Conservation (phyloP, 2,888 invertebrate genomes). For the Lysandra bellargus region DNA sequence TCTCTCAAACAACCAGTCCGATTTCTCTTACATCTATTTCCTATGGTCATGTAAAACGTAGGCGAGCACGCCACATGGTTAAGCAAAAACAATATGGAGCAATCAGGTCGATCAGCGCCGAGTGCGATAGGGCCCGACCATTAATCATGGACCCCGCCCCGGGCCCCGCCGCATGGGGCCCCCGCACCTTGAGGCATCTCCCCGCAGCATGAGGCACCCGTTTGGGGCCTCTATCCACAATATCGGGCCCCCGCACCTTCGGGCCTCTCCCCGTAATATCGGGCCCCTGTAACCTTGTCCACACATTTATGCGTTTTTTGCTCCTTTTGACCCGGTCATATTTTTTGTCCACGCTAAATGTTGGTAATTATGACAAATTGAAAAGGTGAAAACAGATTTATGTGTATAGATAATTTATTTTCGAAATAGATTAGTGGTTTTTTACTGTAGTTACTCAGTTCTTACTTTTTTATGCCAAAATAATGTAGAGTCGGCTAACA, state of each 20-base stretch:
- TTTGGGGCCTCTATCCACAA: slow-evolving; percentile 32
- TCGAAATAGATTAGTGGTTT: background rate
- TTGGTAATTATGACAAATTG: background rate
- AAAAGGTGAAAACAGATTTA: background rate
- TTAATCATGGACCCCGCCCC: slow-evolving; percentile 40
- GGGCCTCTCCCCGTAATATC: background rate
- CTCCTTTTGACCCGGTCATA: background rate
- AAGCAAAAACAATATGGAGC: slow-evolving; percentile 49
- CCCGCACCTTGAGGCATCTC: slow-evolving; percentile 27
- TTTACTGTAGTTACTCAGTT: background rate
- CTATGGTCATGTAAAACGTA: slow-evolving; percentile 17
- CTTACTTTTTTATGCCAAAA: no score
- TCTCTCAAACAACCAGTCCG: background rate
- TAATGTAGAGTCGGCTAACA: no score
- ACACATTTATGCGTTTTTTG: background rate
- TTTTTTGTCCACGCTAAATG: background rate
- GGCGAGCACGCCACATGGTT: slow-evolving; percentile 30
- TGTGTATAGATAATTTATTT: background rate
- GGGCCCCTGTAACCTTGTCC: background rate
- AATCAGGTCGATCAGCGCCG: slow-evolving; percentile 51
- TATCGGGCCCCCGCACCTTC: slow-evolving; percentile 32
- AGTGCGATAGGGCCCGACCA: slow-evolving; percentile 13
- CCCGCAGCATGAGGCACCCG: background rate
- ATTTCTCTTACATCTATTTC: background rate
- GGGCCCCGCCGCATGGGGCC: slow-evolving; percentile 37